Percentiles rank a stretch among this genome's conserved stretches.
phyloP scores from a whole-genome alignment of 2,797 vertebrate species.

The Kryptolebias ocellatus region DNA sequence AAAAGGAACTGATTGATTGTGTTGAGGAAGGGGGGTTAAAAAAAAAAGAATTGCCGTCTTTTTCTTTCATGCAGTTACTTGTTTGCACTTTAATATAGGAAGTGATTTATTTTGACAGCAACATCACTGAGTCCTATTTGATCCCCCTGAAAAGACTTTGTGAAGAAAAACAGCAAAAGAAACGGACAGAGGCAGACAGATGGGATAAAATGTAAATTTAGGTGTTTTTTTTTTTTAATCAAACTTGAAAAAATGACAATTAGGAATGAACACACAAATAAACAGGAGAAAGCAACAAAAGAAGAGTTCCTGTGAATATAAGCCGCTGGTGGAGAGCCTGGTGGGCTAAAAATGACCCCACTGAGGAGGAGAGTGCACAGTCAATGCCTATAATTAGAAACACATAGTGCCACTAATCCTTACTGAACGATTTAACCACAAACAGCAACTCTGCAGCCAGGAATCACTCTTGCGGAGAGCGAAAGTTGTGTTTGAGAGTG shows the following conservation, averaged over 20 bases:
- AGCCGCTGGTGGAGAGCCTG: slow-evolving; percentile 48
- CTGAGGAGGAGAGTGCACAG: slow-evolving; percentile 58
- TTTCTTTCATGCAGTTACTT: slow-evolving; percentile 50
- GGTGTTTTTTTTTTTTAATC: neutral
- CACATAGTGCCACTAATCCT: slow-evolving; percentile 77
- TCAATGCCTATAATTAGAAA: slow-evolving; percentile 80
- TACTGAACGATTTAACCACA: slow-evolving; percentile 74
- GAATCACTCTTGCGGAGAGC: slow-evolving; percentile 32
- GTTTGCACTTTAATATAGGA: slow-evolving; percentile 62
- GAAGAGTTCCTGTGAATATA: slow-evolving; percentile 29
- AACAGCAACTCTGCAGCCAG: slow-evolving; percentile 68
- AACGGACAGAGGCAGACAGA: neutral
- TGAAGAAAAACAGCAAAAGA: slow-evolving; percentile 27
- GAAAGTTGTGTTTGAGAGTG: slow-evolving; percentile 18
- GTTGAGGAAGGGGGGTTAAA: neutral
- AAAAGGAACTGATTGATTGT: slow-evolving; percentile 69
- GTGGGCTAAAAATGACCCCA: slow-evolving; percentile 61
- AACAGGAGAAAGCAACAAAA: slow-evolving; percentile 34
- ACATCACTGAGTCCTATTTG: slow-evolving; percentile 68
- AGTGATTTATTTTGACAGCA: slow-evolving; percentile 79
- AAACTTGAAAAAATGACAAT: slow-evolving; percentile 32
- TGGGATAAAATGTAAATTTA: slow-evolving; percentile 7
- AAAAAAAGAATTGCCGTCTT: slow-evolving; percentile 31
- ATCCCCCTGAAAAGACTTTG: slow-evolving; percentile 68
- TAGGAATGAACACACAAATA: slow-evolving; percentile 25